These are phyloP conservation scores for Hoplostethus atlanticus DNA, from an alignment of 2,797 vertebrate species.

Conservation along the genomic window DNA sequence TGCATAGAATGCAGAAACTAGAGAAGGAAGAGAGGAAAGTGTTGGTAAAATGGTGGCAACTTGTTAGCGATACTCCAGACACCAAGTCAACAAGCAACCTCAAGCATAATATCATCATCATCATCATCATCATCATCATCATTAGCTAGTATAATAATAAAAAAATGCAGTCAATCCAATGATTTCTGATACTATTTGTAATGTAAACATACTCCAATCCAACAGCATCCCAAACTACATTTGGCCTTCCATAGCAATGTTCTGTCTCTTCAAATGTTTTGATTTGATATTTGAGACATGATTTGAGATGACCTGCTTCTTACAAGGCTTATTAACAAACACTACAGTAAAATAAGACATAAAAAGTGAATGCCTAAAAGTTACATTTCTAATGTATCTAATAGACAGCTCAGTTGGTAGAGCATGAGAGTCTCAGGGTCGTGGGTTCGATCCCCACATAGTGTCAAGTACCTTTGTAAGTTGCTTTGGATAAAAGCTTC, in stretches of 20 bases:
- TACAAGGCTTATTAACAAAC: not conserved
- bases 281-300: not conserved
- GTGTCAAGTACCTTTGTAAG: no score
- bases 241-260: not conserved
- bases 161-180: not conserved
- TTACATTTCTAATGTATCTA: no score
- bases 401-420: no score
- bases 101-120: not conserved
- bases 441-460: no score
- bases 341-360: no score
- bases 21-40: conserved; percentile 20
- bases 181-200: not conserved
- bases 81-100: not conserved
- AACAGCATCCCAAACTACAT: not conserved
- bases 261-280: no score
- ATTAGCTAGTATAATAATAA: not conserved
- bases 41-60: not conserved
- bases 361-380: no score
- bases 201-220: not conserved
- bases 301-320: not conserved
- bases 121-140: not conserved
- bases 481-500: no score
- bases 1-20: conserved; percentile 99
- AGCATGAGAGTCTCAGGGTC: no score
- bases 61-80: not conserved